Base-by-base conservation (phyloP, 1,140 invertebrate genomes). In the Drosophila dunni region DNA sequence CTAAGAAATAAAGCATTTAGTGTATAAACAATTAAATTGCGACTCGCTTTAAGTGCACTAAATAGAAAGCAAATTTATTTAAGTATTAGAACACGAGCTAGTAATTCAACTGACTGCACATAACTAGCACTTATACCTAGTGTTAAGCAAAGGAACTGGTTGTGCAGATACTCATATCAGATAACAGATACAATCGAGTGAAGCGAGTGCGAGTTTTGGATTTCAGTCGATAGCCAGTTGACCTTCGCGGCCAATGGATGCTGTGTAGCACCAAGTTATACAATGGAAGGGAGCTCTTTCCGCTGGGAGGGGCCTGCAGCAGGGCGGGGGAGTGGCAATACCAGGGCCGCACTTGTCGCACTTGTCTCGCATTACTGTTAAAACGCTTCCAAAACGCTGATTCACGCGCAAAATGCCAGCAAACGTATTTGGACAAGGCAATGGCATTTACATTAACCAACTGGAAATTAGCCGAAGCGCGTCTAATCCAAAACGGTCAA, bases 381-480 rank as follows among this genome's bases (percentile, higher is more conserved):
- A 79, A 72, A 29, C 24, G 24, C 24, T 29, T 29, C 24, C 24
- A 29, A 29, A 29, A 13, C 68, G 81, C 73, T 75, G 84, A 81
- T 74, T 88, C 84, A 90, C 56, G 62, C 45, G 65, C 53, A 17
- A 67, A 68, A 33, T 58, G 40, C 34, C 29, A 57, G 48, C 33
- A 24, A 62, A 29, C 8, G 3, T 33, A 11, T 36, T 54, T 54
- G 51, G 51, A 54, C 51, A 54, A 54, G 34, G 54, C 68, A 71
- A 69, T 75, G 50, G 74, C 62, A 81, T 80, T 78, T 65, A 61
- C 83, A 80, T 81, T 84, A 72, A 54, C 61, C 56, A 72, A 62
- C 58, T 79, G 60, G 29, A 71, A 78, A 81, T 81, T 78, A 73
- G 46, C 66, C 76, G 33, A 81, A 81, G 81, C 83, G 72, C 58